Base-by-base conservation (phyloP, 1,140 invertebrate species). In the Holcopasites calliopsidis region DNA sequence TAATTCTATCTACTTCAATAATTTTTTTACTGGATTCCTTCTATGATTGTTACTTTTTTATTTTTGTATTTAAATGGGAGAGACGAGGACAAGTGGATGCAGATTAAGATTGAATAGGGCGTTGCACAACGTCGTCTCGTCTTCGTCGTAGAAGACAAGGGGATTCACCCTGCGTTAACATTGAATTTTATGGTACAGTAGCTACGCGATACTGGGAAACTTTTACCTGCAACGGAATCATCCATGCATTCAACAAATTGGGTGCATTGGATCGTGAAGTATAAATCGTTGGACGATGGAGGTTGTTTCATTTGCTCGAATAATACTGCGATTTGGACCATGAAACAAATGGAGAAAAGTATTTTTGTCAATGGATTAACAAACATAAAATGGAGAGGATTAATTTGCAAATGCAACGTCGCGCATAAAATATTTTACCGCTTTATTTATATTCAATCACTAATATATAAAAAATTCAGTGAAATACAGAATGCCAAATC, bases 201-300 rank as follows among this genome's bases (percentile, higher is more conserved):
- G 40, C 28, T 31, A 66, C 50, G 62, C 71, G 21, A 66, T 55
- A 49, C 49, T 31, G 38, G n/a, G 38, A 55, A 66, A 74, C 28
- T 74, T 74, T 66, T 74, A 66, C 62, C 18, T 26, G 1, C 38
- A 65, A 38, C 23, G 38, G 71, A 74, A 57, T 65, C 71, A 74
- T 74, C 50, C 61, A 47, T 74, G 61, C 71, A 74, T 74, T 74
- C 62, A 74, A 74, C 71, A 62, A 66, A 74, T 74, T 66, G 62
- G 62, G 57, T 74, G 38, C 50, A 66, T 38, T 66, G 61, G 38
- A 33, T 66, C 71, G 71, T 74, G 71, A 55, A 74, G 62, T 47
- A n/a, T 28, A 47, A 66, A 66, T 66, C 40, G 50, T 16, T 40
- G 8, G 62, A 47, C 50, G 49, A 55, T 44, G 28, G 28, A 42